phyloP scores from a whole-genome alignment of 2,113 vertebrate species.

The Psilopsiagon aymara region DNA sequence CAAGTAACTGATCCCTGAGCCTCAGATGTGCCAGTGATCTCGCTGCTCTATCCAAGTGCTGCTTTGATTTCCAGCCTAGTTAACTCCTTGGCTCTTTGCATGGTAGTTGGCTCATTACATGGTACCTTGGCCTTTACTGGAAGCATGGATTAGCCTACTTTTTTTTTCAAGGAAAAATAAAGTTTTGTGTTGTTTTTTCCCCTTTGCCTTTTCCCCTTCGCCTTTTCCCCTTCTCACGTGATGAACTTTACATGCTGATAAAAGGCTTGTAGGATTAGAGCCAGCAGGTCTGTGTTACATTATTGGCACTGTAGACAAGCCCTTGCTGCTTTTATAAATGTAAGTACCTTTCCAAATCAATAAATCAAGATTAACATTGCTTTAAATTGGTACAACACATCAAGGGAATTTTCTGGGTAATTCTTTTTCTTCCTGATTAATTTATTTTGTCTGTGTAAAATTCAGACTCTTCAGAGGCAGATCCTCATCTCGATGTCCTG shows the following conservation, averaged over 20 bases:
- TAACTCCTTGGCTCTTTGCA: not conserved
- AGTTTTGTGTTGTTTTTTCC: not conserved
- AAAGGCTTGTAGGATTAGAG: not conserved
- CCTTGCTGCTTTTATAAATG: slow-evolving; percentile 30
- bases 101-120: not conserved
- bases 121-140: not conserved
- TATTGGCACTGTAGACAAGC: slow-evolving; percentile 5
- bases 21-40: not conserved
- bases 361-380: slow-evolving; percentile 71
- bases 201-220: not conserved
- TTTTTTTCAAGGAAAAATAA: not conserved
- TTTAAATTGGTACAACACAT: slow-evolving; percentile 47
- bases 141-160: not conserved
- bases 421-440: slow-evolving; percentile 69
- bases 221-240: not conserved
- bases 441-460: slow-evolving; percentile 33
- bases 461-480: not conserved
- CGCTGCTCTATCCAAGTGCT: not conserved
- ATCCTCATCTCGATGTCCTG: not conserved
- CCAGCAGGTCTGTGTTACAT: not conserved
- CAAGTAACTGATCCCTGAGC: not conserved
- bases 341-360: slow-evolving; percentile 68
- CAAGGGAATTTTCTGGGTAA: slow-evolving; percentile 44
- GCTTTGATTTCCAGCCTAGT: not conserved
- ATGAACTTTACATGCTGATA: not conserved